Evolutionary conservation across 2,888 invertebrate species (phyloP).

Genomic region (Agriopis aurantiaria): DNA sequence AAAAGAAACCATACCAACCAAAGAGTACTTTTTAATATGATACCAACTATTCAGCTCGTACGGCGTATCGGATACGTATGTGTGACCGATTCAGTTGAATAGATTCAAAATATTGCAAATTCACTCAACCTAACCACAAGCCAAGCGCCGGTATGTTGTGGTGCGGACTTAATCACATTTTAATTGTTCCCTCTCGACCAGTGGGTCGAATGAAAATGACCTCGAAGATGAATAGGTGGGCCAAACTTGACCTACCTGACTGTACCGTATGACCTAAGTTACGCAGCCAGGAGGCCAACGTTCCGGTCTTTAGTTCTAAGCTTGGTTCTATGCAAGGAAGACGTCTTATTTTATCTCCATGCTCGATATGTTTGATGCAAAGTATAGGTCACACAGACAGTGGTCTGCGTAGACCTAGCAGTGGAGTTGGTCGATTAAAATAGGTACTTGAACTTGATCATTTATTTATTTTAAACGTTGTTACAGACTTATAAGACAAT

Average conservation of each 20-base stretch:
- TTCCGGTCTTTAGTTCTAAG: conserved; percentile 15
- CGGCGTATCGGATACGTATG: not conserved
- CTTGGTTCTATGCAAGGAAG: not conserved
- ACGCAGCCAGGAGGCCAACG: conserved; percentile 23
- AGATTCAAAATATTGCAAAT: conserved; percentile 13
- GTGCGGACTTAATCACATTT: conserved; percentile 24
- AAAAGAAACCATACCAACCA: not conserved
- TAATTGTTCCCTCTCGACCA: conserved; percentile 10
- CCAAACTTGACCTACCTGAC: conserved; percentile 33
- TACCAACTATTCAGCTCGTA: not conserved
- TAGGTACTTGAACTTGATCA: too few species aligned
- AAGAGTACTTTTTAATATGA: too few species aligned
- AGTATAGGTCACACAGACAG: too few species aligned
- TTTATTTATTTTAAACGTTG: too few species aligned
- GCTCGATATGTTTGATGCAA: conserved; percentile 3
- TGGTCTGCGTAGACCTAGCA: too few species aligned
- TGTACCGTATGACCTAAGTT: conserved; percentile 27
- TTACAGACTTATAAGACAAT: too few species aligned
- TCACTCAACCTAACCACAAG: conserved; percentile 13
- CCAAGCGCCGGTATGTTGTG: not conserved
- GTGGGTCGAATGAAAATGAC: conserved; percentile 26
- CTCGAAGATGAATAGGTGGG: conserved; percentile 24
- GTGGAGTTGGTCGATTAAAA: too few species aligned
- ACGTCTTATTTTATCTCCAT: conserved; percentile 2
- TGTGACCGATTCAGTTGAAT: conserved; percentile 7